Evolutionary conservation across 2,888 invertebrate species (phyloP).

Genomic region (Drosophila austrosaltans): DNA sequence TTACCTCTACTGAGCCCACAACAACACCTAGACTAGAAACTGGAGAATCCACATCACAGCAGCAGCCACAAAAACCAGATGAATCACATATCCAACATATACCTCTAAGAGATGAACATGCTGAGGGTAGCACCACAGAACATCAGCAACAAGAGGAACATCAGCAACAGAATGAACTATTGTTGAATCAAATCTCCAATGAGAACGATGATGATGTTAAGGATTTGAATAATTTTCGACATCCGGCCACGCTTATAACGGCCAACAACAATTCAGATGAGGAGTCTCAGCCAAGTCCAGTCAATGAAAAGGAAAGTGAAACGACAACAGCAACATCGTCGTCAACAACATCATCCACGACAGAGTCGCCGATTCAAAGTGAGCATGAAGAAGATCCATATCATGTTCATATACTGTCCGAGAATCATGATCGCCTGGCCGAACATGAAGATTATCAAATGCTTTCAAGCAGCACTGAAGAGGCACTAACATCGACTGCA

Average conservation of each 20-base stretch:
- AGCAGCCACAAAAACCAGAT: conserved; percentile 45
- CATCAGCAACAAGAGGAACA: conserved; percentile 38
- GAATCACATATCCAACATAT: conserved; percentile 67
- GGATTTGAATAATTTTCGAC: conserved; percentile 80
- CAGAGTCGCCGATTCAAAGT: conserved; percentile 37
- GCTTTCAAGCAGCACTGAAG: conserved; percentile 77
- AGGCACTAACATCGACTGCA: conserved; percentile 49
- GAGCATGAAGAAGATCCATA: conserved; percentile 79
- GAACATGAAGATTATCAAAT: conserved; percentile 82
- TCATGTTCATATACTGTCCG: conserved; percentile 81
- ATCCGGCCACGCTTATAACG: conserved; percentile 80
- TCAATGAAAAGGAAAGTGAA: conserved; percentile 68
- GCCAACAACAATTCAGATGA: conserved; percentile 81
- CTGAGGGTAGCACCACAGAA: conserved; percentile 64
- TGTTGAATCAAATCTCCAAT: conserved; percentile 76
- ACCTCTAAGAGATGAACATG: conserved; percentile 63
- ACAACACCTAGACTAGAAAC: conserved; percentile 73
- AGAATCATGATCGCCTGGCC: conserved; percentile 81
- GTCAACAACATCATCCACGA: conserved; percentile 43
- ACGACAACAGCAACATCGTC: conserved; percentile 39
- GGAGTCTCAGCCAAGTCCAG: conserved; percentile 34
- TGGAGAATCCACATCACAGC: conserved; percentile 23
- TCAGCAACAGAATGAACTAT: conserved; percentile 59
- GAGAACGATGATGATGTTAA: conserved; percentile 79
- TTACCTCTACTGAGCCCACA: conserved; percentile 80